Base-by-base conservation (phyloP, 2,797 vertebrate genomes). In the Neostethus bicornis region DNA sequence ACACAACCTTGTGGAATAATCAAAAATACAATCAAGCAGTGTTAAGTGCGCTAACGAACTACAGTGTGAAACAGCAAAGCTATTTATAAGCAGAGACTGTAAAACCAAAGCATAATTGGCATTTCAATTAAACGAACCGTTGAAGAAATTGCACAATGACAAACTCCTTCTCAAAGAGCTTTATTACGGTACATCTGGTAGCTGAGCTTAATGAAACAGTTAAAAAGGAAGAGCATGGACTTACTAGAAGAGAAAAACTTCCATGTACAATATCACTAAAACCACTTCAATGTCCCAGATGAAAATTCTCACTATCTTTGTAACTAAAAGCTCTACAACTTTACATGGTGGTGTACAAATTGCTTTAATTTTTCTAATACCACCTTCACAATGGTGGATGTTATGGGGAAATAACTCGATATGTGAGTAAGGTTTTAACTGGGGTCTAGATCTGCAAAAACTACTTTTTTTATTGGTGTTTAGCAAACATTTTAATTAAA, bases 71-170 rank as follows among this genome's bases (percentile, higher is more conserved):
- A 53, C 31, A 39, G 16, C 51, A 55, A 19, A 23, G 10, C 38
- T n/a, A 44, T 49, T 48, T 52, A 53, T 62, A 56, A 43, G 12
- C 10, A 14, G 34, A 45, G 10, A 59, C 55, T 46, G 16, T 52
- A 24, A 16, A 58, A 42, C 46, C 21, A 62, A 68, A 24, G 39
- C 2, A 29, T 66, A 55, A 19, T 10, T 28, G 19, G 52, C 25
- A 20, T 11, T 25, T 64, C 13, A 61, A n/a, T 49, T 23, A 32
- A 47, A 12, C 28, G 41, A 42, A 28, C n/a, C 35, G 13, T 34
- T 34, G 34, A 16, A 46, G 45, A 44, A 61, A 42, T 10, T 12
- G 17, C n/a, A 38, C 17, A 35, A 23, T 1, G 17, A 5, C 6
- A 35, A 21, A 37, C 9, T 13, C 6, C 19, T 4, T 51, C 23